Conservation (phyloP, 1,140 invertebrate genomes). For the Linepithema humile region DNA sequence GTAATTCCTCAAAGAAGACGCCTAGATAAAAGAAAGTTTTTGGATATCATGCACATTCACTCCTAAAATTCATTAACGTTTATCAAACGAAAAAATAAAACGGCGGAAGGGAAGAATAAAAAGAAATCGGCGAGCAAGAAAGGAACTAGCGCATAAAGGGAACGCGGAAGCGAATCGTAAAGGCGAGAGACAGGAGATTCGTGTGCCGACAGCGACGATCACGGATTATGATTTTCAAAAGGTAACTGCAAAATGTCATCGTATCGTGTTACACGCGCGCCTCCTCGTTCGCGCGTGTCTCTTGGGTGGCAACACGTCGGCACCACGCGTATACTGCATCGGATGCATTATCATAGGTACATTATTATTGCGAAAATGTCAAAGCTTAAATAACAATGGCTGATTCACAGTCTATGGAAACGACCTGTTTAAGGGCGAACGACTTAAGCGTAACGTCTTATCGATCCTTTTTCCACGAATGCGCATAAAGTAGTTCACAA, state of each 20-base stretch:
- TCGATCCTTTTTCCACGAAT: background rate
- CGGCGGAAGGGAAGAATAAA: background rate
- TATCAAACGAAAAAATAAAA: background rate
- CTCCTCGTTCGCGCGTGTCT: background rate
- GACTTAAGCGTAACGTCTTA: background rate
- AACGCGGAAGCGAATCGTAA: conserved; percentile 45
- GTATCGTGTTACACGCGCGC: conserved; percentile 57
- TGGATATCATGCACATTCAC: too few species aligned
- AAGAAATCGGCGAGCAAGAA: background rate
- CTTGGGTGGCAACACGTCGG: conserved; percentile 15
- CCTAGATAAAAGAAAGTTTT: too few species aligned
- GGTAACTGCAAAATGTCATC: conserved; percentile 67
- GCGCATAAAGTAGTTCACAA: background rate
- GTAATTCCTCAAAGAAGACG: background rate
- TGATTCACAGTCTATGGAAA: background rate
- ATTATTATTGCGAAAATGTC: conserved; percentile 48
- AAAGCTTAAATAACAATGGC: conserved; percentile 35
- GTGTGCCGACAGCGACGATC: conserved; percentile 62
- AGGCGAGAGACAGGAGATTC: conserved; percentile 67
- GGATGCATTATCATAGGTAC: conserved; percentile 18
- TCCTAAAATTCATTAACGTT: conserved; percentile 20
- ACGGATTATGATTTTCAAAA: conserved; percentile 74
- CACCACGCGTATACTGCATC: background rate
- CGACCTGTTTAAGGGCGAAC: background rate
- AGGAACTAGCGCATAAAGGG: conserved; percentile 16